phyloP scores from a whole-genome alignment of 2,113 vertebrate species.

The Poeciliopsis turrubarensis region DNA sequence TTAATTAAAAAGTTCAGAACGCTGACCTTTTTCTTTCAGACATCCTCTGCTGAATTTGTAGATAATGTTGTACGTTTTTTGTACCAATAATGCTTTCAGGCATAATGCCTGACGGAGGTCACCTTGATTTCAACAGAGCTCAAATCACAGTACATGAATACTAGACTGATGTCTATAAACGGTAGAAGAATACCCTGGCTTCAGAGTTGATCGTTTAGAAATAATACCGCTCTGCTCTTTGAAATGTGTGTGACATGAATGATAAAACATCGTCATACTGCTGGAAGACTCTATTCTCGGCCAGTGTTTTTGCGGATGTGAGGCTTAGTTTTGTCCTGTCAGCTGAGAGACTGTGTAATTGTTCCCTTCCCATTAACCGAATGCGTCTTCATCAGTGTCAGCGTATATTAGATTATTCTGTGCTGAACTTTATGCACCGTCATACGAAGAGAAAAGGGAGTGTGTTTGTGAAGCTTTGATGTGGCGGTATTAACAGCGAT shows the following conservation, averaged over 20 bases:
- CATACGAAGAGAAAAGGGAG: background rate
- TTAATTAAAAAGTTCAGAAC: no score
- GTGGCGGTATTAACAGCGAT: background rate
- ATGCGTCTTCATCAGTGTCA: slow-evolving; percentile 56
- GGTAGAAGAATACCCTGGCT: background rate
- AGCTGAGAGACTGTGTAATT: slow-evolving; percentile 19
- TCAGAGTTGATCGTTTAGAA: background rate
- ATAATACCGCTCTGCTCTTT: background rate
- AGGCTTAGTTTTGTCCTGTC: slow-evolving; percentile 11
- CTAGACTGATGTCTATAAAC: background rate
- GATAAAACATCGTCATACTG: background rate
- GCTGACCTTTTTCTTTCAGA: no score
- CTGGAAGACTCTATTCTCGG: background rate
- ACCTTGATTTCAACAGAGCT: background rate
- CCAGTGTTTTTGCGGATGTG: background rate
- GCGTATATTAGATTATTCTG: slow-evolving; percentile 35
- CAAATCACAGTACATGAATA: background rate
- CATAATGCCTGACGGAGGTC: background rate
- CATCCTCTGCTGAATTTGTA: background rate
- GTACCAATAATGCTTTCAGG: background rate
- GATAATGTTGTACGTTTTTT: background rate
- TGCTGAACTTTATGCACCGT: slow-evolving; percentile 18
- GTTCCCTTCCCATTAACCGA: slow-evolving; percentile 41
- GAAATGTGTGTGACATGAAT: no score
- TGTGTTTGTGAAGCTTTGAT: background rate